A percentile compares a stretch with the other conserved stretches of the same genome.
phyloP scores from a whole-genome alignment of 2,113 vertebrate genomes.

The Coreoperca whiteheadi region DNA sequence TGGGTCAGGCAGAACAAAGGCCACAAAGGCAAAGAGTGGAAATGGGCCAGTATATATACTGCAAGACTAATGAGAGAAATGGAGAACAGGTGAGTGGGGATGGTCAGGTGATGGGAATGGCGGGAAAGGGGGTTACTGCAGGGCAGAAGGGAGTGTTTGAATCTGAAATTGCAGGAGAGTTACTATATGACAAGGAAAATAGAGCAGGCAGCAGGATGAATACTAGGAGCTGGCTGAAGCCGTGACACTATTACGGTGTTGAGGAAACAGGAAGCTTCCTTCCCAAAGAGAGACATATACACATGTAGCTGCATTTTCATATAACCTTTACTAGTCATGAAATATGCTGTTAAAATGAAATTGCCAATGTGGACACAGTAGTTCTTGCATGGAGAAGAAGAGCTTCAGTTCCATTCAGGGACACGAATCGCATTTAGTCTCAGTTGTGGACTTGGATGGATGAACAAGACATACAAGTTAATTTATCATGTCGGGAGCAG shows the following conservation, averaged over 20 bases:
- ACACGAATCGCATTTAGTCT: slow-evolving; percentile 34
- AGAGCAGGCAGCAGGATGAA: no score
- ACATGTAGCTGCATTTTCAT: not conserved
- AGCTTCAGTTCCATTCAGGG: slow-evolving; percentile 7
- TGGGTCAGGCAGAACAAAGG: no score
- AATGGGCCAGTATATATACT: no score
- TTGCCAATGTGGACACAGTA: not conserved
- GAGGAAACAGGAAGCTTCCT: not conserved
- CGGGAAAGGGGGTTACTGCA: no score
- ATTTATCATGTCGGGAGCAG: slow-evolving; percentile 36
- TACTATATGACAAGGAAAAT: no score
- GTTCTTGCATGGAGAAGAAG: not conserved
- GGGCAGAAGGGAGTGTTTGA: no score
- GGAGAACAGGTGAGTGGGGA: no score
- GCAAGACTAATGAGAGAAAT: no score
- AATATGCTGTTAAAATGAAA: slow-evolving; percentile 13
- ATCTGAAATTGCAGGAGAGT: no score
- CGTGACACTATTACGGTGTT: not conserved
- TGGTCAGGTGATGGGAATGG: no score
- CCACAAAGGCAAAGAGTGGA: no score
- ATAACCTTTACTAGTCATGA: not conserved
- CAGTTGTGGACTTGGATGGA: slow-evolving; percentile 28
- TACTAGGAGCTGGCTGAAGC: no score
- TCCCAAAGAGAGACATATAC: not conserved
- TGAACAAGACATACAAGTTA: slow-evolving; percentile 38